Evolutionary conservation across 2,797 vertebrate species (phyloP), one percentile per base, ranked within the genome.

Genomic region (Cyprinella venusta): DNA sequence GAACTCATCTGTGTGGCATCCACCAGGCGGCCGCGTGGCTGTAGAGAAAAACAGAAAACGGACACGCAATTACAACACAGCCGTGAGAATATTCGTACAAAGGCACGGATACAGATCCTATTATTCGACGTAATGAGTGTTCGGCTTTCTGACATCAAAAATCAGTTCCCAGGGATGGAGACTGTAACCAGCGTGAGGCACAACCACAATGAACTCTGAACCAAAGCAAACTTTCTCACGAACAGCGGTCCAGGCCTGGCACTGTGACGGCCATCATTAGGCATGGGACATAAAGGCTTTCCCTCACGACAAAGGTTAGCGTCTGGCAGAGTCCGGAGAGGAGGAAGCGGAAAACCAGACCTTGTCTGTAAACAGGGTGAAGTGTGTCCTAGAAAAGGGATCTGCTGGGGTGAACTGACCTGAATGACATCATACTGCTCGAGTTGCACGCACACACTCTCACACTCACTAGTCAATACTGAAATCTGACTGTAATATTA

Each of bases 1-100:
- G 91, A 99, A 99, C 90, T 99, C 98, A 0, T 99, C 97, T 0
- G 91, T 93, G 85, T 99, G 97, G 92, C 98, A 99, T 54, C 98
- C 97, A 0, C 98, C 98, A 0, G 98, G 97, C 0, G 98, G 98
- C 36, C 98, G 96, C 0, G 98, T 98, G 74, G 97, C 97, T 99
- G 90, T 8, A 70, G 45, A 75, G 36, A 40, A 38, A 79, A 42
- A 76, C 84, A 75, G 15, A 88, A 63, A 26, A 8, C 7, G 15
- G 21, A 52, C 38, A 26, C 0, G 1, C 42, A 85, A 85, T 75
- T 69, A 61, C 24, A 69, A 61, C 9, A 3, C 5, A 16, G 45
- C 5, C 0, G 1, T 48, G 33, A 69, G 48, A 74, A 56, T 56
- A 81, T 6, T 6, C 19, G 21, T 72, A 56, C 36, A 56, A 63